Conservation (phyloP, 2,888 invertebrate species). For the Eupithecia tripunctaria region DNA sequence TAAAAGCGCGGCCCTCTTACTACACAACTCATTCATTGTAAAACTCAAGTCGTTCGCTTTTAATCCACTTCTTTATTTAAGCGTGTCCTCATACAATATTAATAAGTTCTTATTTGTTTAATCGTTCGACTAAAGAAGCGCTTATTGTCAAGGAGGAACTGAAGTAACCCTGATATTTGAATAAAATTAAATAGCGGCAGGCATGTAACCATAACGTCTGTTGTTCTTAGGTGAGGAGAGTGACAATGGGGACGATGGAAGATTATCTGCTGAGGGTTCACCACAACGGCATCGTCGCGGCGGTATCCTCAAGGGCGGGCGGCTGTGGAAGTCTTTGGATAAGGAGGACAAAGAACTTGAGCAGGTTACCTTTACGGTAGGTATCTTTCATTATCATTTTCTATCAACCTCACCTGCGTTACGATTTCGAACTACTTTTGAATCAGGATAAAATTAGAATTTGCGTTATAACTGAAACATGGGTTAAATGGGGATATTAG, state of each 20-base stretch:
- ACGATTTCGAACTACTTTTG: too few species aligned
- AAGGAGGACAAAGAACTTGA: constrained; percentile 73
- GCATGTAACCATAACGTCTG: background rate
- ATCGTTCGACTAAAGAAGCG: background rate
- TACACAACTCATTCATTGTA: background rate
- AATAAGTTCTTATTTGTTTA: background rate
- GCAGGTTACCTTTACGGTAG: constrained; percentile 66
- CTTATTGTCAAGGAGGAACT: too few species aligned
- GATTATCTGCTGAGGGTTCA: constrained; percentile 78
- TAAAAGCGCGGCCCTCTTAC: background rate
- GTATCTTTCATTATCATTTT: background rate
- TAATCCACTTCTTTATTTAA: too few species aligned
- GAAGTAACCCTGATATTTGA: too few species aligned
- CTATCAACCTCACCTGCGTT: background rate
- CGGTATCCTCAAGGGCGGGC: constrained; percentile 91
- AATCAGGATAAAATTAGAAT: too few species aligned
- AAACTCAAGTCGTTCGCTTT: too few species aligned
- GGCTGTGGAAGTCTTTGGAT: constrained; percentile 88
- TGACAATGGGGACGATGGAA: constrained; percentile 73
- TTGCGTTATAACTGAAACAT: too few species aligned
- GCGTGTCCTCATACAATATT: background rate
- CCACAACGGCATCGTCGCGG: constrained; percentile 86
- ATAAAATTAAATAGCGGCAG: background rate
- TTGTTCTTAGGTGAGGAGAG: constrained; percentile 68
- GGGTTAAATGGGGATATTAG: too few species aligned